Evolutionary conservation across 2,797 vertebrate species (phyloP), one percentile per base, ranked within the genome.

Genomic region (Tamandua tetradactyla): DNA sequence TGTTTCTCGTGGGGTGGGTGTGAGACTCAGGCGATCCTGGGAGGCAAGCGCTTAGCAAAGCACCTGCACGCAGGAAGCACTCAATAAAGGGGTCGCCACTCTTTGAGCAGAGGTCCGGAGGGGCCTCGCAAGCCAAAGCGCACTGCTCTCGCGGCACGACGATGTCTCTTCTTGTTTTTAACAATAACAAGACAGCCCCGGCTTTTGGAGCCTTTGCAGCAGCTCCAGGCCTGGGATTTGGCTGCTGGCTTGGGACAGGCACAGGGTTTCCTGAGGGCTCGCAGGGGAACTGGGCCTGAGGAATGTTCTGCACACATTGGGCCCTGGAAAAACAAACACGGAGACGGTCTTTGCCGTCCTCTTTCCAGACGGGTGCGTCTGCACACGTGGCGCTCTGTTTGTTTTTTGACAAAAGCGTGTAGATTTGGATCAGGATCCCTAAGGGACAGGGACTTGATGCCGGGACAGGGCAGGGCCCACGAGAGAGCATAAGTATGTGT

Each of bases 241-340:
- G 82, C 85, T 80, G 78, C 78, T 20, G 66, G 76, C 68, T 81
- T 68, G 75, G 92, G 90, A 90, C 25, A 64, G 68, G 59, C 72
- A 23, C 66, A 37, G 89, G 83, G 95, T 93, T 92, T 95, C 90
- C 96, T 59, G 59, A 86, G 89, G 89, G 93, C 62, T 82, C 37
- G 2, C 5, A 0, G 84, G 86, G 93, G 62, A 81, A 62, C 52
- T 1, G 5, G 84, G 81, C 85, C 97, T 97, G 96, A 98, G 97
- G 98, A 97, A 97, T 98, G 98, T 97, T 97, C 98, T 97, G 92
- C 97, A 98, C 96, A 97, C 94, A 80, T 98, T 98, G 98, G 97
- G 98, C 97, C 97, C 97, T 98, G 97, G 97, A 98, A 99, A 99
- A 99, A 98, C 98, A 99, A 99, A 99, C 98, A 98, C 95, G 85